Evolutionary conservation across 2,113 vertebrate genomes (phyloP), one percentile per base, ranked within the genome.

Genomic region (Varanus salvator): DNA sequence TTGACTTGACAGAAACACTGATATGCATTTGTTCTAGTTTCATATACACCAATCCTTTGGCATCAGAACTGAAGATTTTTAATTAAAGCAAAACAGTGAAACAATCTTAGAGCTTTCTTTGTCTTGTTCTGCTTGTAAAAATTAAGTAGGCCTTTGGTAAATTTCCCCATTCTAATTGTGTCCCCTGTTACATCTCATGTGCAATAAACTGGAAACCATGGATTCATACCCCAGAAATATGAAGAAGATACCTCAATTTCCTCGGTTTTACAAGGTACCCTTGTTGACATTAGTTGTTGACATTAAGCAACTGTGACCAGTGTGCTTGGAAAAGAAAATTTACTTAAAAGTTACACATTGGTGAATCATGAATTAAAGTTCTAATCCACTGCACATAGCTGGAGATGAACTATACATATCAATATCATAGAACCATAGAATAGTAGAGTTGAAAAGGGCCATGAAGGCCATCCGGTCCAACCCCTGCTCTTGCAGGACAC

Each of bases 241-340:
- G 52, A 89, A 94, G 29, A 7, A 80, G 44, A 88, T 57, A 5
- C 72, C 84, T 92, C 91, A 4, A 72, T 87, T 90, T 82, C 3
- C 85, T 31, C 38, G 88, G 14, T 31, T 94, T 92, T 87, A 50
- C 87, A 86, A 92, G 89, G 66, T 89, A 0, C 0, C 17, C 48
- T 91, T 85, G n/a, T n/a, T n/a, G n/a, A n/a, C 85, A 71, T 87
- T 92, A n/a, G 29, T 34, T 93, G 64, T 85, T 90, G 71, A 88
- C 27, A 84, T 89, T 91, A 94, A 93, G 80, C 44, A n/a, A 86
- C 82, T 91, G n/a, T 86, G 80, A 87, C 90, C 91, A 89, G 3
- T 6, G 4, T 87, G 72, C 38, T 84, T 94, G 74, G 80, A 92
- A 92, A 93, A 84, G n/a, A 7, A 93, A 93, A 92, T 93, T 90